These are phyloP conservation scores for Chironomus riparius DNA, from an alignment of 2,888 invertebrate species.

Conservation along the genomic window DNA sequence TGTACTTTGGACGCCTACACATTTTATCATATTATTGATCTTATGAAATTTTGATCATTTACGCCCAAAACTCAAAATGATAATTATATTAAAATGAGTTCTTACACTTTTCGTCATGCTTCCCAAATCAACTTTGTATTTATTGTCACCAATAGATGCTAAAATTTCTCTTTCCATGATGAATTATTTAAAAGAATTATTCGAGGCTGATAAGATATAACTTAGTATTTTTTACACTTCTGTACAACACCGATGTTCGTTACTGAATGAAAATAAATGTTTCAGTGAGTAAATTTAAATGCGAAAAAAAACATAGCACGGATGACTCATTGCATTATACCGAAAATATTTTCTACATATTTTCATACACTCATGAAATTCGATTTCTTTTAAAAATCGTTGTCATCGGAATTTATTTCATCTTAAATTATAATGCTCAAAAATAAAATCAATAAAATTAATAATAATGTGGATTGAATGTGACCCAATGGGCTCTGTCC, in stretches of 20 bases:
- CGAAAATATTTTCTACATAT: not conserved
- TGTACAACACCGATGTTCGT: not conserved
- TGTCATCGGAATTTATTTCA: no score
- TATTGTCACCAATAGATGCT: not conserved
- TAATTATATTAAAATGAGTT: not conserved
- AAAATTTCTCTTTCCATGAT: not conserved
- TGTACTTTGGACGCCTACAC: no score
- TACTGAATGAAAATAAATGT: not conserved
- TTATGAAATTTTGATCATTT: not conserved
- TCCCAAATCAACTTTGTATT: not conserved
- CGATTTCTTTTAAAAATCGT: no score
- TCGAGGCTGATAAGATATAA: not conserved
- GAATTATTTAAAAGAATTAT: not conserved
- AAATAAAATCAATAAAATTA: conserved; percentile 38
- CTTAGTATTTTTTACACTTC: not conserved
- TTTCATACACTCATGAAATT: no score
- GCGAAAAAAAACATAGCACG: not conserved
- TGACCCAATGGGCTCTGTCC: conserved; percentile 91
- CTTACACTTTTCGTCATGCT: not conserved
- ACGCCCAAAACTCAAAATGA: not conserved
- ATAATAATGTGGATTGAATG: conserved; percentile 93
- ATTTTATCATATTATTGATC: no score
- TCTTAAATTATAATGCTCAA: no score
- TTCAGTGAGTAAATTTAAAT: not conserved
- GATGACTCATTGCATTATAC: not conserved